Percentiles rank a stretch among this genome's conserved stretches.
Conservation (phyloP, 2,113 vertebrate species). For the Cyprinus carpio region DNA sequence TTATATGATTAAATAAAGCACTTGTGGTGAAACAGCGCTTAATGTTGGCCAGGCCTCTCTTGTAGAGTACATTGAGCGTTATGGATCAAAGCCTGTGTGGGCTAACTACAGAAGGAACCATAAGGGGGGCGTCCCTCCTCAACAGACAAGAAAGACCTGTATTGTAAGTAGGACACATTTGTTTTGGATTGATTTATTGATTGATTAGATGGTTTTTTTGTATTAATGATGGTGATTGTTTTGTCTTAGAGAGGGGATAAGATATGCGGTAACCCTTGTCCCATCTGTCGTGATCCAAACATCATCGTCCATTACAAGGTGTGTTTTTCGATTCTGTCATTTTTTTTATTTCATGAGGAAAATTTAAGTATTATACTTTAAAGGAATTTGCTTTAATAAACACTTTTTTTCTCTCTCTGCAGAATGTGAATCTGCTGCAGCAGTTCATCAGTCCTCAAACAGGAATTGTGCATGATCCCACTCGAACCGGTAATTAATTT, state of each 20-base stretch:
- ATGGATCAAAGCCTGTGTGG: conserved; percentile 81
- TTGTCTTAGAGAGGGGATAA: conserved; percentile 76
- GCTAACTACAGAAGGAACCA: conserved; percentile 84
- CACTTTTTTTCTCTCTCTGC: background rate
- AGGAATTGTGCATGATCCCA: conserved; percentile 78
- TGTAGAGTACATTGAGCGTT: conserved; percentile 82
- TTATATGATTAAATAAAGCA: too few relatives aligned
- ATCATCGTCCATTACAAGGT: conserved; percentile 84
- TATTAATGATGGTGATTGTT: background rate
- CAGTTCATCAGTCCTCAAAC: conserved; percentile 86
- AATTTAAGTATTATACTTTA: background rate
- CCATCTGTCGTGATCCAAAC: conserved; percentile 87
- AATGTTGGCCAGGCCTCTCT: background rate
- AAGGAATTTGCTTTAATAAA: background rate
- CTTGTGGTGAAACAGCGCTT: background rate
- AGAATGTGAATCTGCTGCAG: conserved; percentile 88
- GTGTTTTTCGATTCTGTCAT: conserved; percentile 24
- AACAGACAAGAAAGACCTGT: conserved; percentile 86
- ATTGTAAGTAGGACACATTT: conserved; percentile 73
- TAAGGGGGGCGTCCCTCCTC: conserved; percentile 84
- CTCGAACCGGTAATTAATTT: conserved; percentile 76
- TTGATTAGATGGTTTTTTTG: background rate
- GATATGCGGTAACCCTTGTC: conserved; percentile 86
- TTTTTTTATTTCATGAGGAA: background rate
- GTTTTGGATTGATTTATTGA: background rate